phyloP scores from a whole-genome alignment of 1,140 invertebrate genomes.

The Heliothis virescens region DNA sequence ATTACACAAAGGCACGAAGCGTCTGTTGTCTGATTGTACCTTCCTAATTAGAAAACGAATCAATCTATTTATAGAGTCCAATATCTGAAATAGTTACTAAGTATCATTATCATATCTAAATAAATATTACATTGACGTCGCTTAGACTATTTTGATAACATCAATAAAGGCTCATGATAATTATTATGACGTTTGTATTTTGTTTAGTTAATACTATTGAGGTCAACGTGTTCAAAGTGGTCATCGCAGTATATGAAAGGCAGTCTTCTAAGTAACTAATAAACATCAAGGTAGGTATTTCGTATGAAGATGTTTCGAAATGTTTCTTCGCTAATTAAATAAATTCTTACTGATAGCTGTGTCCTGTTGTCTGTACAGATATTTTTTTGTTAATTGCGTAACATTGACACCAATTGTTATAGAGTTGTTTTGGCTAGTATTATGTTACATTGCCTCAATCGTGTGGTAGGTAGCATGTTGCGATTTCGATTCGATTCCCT shows the following conservation, averaged over 20 bases:
- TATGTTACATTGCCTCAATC: background rate
- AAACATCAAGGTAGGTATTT: background rate
- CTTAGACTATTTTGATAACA: slow-evolving; percentile 16
- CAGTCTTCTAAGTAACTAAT: background rate
- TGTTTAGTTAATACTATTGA: slow-evolving; percentile 9
- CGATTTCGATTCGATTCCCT: no score
- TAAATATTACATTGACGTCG: slow-evolving; percentile 15
- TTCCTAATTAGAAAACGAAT: no score
- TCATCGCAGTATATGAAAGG: background rate
- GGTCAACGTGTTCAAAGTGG: slow-evolving; percentile 1
- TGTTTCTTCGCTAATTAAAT: background rate
- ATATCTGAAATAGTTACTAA: background rate
- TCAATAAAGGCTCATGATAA: slow-evolving; percentile 3
- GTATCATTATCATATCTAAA: background rate
- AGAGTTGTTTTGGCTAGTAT: background rate
- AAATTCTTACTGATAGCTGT: background rate
- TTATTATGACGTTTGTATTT: background rate
- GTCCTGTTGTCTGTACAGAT: background rate
- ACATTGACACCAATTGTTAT: slow-evolving; percentile 1
- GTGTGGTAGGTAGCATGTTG: no score
- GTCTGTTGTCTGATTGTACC: no score
- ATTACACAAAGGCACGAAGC: no score
- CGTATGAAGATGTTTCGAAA: background rate
- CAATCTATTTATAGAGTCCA: no score
- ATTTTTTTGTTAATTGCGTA: background rate